These are phyloP conservation scores for Indicator indicator DNA, from an alignment of 2,113 vertebrate species.

Conservation along the genomic window DNA sequence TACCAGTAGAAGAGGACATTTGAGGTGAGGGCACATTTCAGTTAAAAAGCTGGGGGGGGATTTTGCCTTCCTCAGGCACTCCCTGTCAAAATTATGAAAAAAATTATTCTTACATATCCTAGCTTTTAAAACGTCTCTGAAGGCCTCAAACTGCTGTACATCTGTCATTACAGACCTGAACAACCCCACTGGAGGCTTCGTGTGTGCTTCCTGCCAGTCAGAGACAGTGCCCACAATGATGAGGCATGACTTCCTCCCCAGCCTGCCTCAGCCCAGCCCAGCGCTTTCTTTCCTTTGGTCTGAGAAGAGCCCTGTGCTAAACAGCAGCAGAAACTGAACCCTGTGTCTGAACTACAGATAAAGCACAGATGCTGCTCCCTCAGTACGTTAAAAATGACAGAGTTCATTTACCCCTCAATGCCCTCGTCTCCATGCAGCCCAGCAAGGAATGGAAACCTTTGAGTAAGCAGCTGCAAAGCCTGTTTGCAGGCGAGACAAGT, in stretches of 20 bases:
- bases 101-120: neutral
- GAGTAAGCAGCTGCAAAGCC: neutral
- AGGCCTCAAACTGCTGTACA: neutral
- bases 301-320: neutral
- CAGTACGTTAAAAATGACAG: neutral
- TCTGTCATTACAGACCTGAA: neutral
- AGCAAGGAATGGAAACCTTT: neutral
- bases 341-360: neutral
- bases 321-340: neutral
- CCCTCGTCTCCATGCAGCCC: neutral
- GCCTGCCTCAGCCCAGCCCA: neutral
- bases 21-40: neutral
- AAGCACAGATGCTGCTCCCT: neutral
- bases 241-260: constrained; percentile 30
- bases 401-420: neutral
- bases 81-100: neutral
- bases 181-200: neutral
- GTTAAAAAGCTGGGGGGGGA: accelerated
- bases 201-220: constrained; percentile 15
- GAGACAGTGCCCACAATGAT: neutral
- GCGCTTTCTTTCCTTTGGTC: neutral
- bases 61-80: neutral
- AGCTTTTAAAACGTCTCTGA: neutral
- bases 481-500: neutral
- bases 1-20: neutral